A percentile compares a stretch with the other conserved stretches of the same genome.
phyloP scores from a whole-genome alignment of 2,113 vertebrate genomes.

The Gracilinanus agilis region DNA sequence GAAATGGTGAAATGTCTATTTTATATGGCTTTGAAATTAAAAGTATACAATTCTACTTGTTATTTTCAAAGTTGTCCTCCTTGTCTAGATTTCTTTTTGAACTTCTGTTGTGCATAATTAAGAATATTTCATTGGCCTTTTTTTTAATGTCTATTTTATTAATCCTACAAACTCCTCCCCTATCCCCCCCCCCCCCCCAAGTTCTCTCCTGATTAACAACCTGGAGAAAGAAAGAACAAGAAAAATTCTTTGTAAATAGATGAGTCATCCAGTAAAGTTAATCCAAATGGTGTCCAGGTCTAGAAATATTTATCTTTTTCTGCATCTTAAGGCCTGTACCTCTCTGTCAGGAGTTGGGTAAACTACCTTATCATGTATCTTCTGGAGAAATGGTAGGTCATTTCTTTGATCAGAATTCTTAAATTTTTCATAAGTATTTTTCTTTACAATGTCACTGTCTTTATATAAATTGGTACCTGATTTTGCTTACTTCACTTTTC shows the following conservation, averaged over 20 bases:
- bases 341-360: no score
- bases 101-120: not conserved
- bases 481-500: no score
- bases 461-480: no score
- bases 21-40: not conserved
- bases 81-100: not conserved
- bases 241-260: not conserved
- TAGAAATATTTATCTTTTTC: not conserved
- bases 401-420: no score
- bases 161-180: not conserved
- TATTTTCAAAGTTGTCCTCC: not conserved
- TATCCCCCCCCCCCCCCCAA: no score
- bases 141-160: not conserved
- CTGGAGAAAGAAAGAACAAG: not conserved
- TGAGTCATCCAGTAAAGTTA: not conserved
- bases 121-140: not conserved
- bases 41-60: not conserved
- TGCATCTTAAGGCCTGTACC: not conserved
- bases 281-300: not conserved
- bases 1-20: not conserved
- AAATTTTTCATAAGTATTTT: no score
- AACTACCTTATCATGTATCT: no score
- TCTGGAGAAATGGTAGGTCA: no score
- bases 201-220: not conserved
- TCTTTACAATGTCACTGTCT: no score